These are phyloP conservation scores for Gambusia yucatana DNA, from an alignment of 2,797 vertebrate species.

Conservation along the genomic window DNA sequence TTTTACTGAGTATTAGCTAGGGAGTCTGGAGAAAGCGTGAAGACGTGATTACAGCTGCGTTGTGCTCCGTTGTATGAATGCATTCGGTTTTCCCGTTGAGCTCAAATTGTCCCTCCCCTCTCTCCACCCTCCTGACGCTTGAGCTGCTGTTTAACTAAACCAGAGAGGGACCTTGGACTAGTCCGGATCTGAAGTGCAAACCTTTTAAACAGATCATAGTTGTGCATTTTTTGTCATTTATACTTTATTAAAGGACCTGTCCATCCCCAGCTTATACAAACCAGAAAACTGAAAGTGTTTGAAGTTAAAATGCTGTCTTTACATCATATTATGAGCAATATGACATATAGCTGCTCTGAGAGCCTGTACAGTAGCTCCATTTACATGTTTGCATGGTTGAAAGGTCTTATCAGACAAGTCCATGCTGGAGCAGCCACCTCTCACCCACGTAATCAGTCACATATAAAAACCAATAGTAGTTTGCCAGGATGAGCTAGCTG, in stretches of 20 bases:
- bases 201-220: slow-evolving; percentile 7
- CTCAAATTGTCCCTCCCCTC: slow-evolving; percentile 10
- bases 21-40: slow-evolving; percentile 11
- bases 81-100: slow-evolving; percentile 30
- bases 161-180: slow-evolving; percentile 73
- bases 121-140: slow-evolving; percentile 13
- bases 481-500: slow-evolving; percentile 14
- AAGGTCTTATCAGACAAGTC: slow-evolving; percentile 62
- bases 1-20: slow-evolving; percentile 1
- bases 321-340: not conserved
- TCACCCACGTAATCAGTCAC: slow-evolving; percentile 79
- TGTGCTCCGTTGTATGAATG: slow-evolving; percentile 17
- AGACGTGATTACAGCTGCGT: slow-evolving; percentile 11
- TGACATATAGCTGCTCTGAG: slow-evolving; percentile 7
- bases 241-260: not conserved
- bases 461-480: slow-evolving; percentile 72
- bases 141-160: slow-evolving; percentile 77
- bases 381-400: slow-evolving; percentile 37
- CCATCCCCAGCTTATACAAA: not conserved
- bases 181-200: slow-evolving; percentile 20
- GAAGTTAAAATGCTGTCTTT: not conserved
- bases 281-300: not conserved
- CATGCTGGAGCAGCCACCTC: slow-evolving; percentile 62
- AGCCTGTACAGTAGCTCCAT: slow-evolving; percentile 24
- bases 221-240: not conserved